Evolutionary conservation across 2,797 vertebrate species (phyloP).

Genomic region (Ptychobarbus kaznakovi): DNA sequence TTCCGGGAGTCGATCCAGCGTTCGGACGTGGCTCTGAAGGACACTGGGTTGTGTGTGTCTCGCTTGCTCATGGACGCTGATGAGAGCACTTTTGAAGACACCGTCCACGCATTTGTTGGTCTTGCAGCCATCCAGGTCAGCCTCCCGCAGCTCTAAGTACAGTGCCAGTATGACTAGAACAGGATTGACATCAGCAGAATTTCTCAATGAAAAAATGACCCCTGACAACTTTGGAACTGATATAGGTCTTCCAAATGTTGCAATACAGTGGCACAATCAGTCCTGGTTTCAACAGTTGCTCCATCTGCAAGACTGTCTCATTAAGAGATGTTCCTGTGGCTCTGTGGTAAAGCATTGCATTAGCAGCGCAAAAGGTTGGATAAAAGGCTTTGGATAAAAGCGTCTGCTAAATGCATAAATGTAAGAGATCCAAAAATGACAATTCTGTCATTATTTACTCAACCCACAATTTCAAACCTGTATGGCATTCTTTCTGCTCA

Average conservation of each 20-base stretch:
- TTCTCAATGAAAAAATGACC: constrained; percentile 29
- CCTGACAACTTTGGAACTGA: constrained; percentile 1
- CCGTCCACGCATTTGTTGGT: constrained; percentile 88
- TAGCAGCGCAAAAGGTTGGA: too few species aligned
- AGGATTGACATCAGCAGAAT: constrained; percentile 27
- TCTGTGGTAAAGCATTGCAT: too few species aligned
- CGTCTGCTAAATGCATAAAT: too few species aligned
- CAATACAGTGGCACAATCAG: constrained; percentile 19
- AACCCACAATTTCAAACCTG: neutral
- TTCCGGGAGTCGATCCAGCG: constrained; percentile 89
- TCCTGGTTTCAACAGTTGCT: constrained; percentile 1
- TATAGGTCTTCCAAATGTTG: neutral
- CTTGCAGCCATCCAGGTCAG: constrained; percentile 94
- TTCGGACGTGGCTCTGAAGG: constrained; percentile 84
- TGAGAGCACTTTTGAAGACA: constrained; percentile 89
- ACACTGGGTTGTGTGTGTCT: constrained; percentile 87
- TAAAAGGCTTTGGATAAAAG: too few species aligned
- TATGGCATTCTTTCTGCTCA: neutral
- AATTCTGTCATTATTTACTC: neutral
- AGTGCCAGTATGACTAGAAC: neutral
- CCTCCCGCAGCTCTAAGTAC: neutral
- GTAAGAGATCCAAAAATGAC: neutral
- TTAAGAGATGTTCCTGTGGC: neutral
- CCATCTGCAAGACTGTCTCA: neutral
- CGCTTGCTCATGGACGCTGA: constrained; percentile 84